Evolutionary conservation across 2,113 vertebrate species (phyloP).

Genomic region (Struthidea cinerea): DNA sequence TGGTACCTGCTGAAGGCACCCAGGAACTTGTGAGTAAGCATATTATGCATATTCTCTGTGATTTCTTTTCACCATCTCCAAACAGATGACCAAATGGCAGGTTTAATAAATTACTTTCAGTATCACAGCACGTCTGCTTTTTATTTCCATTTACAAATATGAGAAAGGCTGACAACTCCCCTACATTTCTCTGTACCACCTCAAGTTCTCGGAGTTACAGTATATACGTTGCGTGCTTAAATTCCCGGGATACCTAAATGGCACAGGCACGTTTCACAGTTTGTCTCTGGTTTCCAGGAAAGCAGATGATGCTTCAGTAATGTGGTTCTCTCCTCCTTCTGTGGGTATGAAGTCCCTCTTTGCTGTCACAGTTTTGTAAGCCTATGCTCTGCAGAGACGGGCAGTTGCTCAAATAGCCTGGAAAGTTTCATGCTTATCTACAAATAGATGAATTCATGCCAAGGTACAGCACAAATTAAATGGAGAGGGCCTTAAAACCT

Average conservation of each 20-base stretch:
- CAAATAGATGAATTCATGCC: background rate
- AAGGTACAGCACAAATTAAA: background rate
- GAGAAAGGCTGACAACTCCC: background rate
- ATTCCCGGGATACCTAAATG: background rate
- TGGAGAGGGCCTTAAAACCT: background rate
- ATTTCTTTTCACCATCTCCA: background rate
- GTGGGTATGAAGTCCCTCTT: background rate
- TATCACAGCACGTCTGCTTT: background rate
- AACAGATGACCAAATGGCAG: background rate
- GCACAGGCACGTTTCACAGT: background rate
- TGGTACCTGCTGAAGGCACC: conserved; percentile 30
- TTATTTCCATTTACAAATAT: background rate
- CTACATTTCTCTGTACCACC: background rate
- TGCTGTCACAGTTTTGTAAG: background rate
- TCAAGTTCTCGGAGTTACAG: background rate
- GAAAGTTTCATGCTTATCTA: background rate
- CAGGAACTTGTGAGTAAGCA: background rate
- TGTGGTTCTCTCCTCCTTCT: background rate
- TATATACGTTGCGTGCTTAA: background rate
- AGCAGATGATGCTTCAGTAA: background rate
- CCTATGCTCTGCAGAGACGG: background rate
- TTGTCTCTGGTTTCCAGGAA: background rate
- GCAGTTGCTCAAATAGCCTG: background rate
- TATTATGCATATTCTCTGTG: background rate
- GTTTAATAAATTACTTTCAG: background rate